Percentiles rank a stretch among this genome's conserved stretches.
Evolutionary conservation across 2,113 vertebrate species (phyloP).

Genomic region (Galeopterus variegatus): DNA sequence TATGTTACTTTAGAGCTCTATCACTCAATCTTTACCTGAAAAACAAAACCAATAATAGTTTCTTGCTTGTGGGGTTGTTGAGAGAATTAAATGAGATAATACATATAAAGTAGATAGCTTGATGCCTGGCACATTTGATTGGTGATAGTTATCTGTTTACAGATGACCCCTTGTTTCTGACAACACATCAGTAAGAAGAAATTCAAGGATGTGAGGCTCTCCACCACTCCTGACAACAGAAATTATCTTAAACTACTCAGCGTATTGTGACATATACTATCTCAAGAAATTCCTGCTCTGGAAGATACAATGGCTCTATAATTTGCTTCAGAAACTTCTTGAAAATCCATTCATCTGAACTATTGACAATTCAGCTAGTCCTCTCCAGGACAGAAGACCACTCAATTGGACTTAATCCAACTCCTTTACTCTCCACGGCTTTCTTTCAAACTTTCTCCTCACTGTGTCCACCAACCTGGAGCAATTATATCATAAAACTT

Average conservation of each 20-base stretch:
- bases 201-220: background rate
- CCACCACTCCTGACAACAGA: background rate
- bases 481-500: background rate
- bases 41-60: background rate
- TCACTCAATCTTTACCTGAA: background rate
- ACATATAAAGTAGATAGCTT: background rate
- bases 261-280: background rate
- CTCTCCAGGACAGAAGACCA: background rate
- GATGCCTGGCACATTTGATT: rapidly evolving
- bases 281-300: background rate
- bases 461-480: background rate
- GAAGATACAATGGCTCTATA: background rate
- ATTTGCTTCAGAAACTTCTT: background rate
- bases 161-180: background rate
- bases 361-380: background rate
- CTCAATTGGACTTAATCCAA: background rate
- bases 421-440: background rate
- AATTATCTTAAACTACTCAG: background rate
- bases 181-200: background rate
- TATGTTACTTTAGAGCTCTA: background rate
- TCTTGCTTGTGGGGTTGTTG: background rate
- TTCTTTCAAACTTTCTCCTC: background rate
- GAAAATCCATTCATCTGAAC: background rate
- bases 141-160: background rate
- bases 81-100: background rate